These are phyloP conservation scores for Drosophila meridionalis DNA, from an alignment of 2,888 invertebrate species.

Conservation along the genomic window DNA sequence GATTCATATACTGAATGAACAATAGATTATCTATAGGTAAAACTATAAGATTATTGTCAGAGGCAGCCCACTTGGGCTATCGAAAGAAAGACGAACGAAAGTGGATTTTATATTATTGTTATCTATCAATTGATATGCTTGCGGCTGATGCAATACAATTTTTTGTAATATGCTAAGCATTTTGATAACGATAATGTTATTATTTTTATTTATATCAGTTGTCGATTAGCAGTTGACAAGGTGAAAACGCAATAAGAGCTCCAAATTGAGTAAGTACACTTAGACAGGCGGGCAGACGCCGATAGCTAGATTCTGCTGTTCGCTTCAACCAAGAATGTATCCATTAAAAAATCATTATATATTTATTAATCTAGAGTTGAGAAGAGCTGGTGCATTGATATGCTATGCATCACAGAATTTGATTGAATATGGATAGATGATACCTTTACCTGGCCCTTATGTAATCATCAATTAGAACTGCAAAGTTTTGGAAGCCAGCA, in stretches of 20 bases:
- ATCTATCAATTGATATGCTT: constrained; percentile 1
- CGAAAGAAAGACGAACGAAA: not conserved
- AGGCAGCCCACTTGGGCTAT: not conserved
- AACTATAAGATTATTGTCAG: no score
- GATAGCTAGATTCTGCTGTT: not conserved
- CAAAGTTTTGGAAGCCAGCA: constrained; percentile 2
- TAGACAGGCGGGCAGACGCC: not conserved
- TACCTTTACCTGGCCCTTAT: constrained; percentile 3
- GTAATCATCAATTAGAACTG: constrained; percentile 37
- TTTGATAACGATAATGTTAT: not conserved
- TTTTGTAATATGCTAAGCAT: constrained; percentile 4
- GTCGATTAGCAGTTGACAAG: constrained; percentile 2
- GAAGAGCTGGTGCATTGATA: constrained; percentile 6
- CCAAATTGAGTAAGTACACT: not conserved
- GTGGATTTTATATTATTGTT: not conserved
- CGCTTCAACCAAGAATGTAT: not conserved
- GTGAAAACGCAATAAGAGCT: not conserved
- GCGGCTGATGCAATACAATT: constrained; percentile 39
- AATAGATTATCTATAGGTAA: not conserved
- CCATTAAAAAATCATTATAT: not conserved
- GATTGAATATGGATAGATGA: constrained; percentile 2
- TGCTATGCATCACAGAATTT: not conserved
- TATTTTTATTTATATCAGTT: not conserved
- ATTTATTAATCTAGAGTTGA: not conserved
- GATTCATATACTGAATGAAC: not conserved